A percentile compares a stretch with the other conserved stretches of the same genome.
Evolutionary conservation across 2,888 invertebrate species (phyloP).

Genomic region (Melinaea marsaeus): DNA sequence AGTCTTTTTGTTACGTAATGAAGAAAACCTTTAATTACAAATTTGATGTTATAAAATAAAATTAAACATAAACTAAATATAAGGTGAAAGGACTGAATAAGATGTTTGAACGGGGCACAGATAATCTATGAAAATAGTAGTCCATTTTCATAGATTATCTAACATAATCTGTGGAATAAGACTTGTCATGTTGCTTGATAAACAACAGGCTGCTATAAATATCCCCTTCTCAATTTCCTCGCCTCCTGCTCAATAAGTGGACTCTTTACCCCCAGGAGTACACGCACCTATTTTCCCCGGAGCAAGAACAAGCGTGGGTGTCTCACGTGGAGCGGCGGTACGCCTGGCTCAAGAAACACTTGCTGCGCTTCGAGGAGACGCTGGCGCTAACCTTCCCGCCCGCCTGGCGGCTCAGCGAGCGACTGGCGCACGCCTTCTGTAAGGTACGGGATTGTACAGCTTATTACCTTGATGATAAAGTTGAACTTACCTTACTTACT

Average conservation of each 20-base stretch:
- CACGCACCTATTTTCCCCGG: slow-evolving; percentile 93
- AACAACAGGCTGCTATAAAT: too few relatives aligned
- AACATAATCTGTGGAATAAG: too few relatives aligned
- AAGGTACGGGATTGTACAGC: slow-evolving; percentile 53
- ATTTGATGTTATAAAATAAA: too few relatives aligned
- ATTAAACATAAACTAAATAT: too few relatives aligned
- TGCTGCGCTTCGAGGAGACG: slow-evolving; percentile 96
- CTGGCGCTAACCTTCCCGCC: slow-evolving; percentile 91
- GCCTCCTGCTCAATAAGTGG: neutral
- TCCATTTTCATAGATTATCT: too few relatives aligned
- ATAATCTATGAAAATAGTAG: too few relatives aligned
- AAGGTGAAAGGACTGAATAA: too few relatives aligned
- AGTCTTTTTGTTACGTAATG: too few relatives aligned
- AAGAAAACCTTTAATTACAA: too few relatives aligned
- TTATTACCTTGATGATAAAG: slow-evolving; percentile 39
- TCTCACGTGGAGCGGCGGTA: slow-evolving; percentile 95
- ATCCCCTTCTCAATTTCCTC: neutral
- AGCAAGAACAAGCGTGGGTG: slow-evolving; percentile 98
- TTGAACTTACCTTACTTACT: neutral
- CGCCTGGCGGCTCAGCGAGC: slow-evolving; percentile 96
- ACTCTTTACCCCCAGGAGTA: slow-evolving; percentile 84
- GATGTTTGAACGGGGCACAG: too few relatives aligned
- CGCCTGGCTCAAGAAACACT: slow-evolving; percentile 96
- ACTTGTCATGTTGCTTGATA: too few relatives aligned
- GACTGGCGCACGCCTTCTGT: slow-evolving; percentile 94